phyloP scores from a whole-genome alignment of 23 tunicate genomes.

The Clavelina lepadiformis region DNA sequence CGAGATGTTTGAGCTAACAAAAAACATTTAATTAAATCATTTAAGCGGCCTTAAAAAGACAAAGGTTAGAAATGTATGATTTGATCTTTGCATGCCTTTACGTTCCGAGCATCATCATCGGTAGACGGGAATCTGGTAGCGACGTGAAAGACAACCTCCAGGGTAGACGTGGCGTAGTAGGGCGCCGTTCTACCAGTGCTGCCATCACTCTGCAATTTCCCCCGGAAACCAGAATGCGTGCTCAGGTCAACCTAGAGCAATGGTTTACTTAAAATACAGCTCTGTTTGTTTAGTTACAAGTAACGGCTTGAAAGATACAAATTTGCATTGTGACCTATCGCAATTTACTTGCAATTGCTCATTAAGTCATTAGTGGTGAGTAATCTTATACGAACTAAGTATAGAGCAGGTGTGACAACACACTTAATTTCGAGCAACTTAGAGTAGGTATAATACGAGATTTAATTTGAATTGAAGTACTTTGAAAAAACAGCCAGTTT shows the following conservation, averaged over 20 bases:
- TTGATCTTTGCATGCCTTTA: slow-evolving; percentile 25
- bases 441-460: no score
- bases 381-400: no score
- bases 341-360: no score
- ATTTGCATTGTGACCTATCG: no score
- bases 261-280: no score
- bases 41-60: background rate
- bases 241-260: slow-evolving; percentile 72
- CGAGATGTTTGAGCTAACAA: slow-evolving; percentile 72
- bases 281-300: no score
- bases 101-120: slow-evolving; percentile 47
- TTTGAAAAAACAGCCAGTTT: no score
- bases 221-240: slow-evolving; percentile 81
- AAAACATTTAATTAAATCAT: background rate
- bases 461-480: no score
- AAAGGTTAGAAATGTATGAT: background rate
- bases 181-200: slow-evolving; percentile 69
- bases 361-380: no score
- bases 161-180: slow-evolving; percentile 79
- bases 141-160: slow-evolving; percentile 90
- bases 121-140: slow-evolving; percentile 81
- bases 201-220: slow-evolving; percentile 64
- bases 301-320: no score
- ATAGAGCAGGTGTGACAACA: no score
- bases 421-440: no score